Conservation (phyloP, 37 sponge, comb jelly and placozoan species). For the Oscarella lobularis region DNA sequence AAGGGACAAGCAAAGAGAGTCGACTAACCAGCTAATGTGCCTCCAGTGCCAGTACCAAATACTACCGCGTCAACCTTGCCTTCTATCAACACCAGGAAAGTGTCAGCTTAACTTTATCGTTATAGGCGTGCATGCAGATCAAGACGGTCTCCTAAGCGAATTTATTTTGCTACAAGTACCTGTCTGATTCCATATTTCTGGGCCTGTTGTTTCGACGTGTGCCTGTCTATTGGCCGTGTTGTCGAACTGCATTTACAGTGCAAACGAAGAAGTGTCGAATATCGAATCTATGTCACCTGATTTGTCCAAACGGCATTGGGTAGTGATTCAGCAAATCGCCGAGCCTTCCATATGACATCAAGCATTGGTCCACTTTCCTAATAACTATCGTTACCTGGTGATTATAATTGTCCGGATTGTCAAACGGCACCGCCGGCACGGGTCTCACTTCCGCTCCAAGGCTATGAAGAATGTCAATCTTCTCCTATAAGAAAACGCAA, state of each 20-base stretch:
- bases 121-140: background rate
- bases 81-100: slow-evolving; percentile 10
- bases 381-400: slow-evolving; percentile 38
- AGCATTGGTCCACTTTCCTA: background rate
- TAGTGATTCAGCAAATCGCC: slow-evolving; percentile 40
- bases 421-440: slow-evolving; percentile 78
- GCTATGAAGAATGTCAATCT: slow-evolving; percentile 61
- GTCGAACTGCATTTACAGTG: no score
- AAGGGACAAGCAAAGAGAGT: no score
- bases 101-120: background rate
- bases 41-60: slow-evolving; percentile 77
- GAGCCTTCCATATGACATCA: slow-evolving; percentile 26
- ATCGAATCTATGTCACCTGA: slow-evolving; percentile 20
- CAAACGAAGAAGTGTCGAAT: background rate
- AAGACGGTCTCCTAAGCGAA: background rate
- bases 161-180: background rate
- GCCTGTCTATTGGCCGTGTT: slow-evolving; percentile 66
- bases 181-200: slow-evolving; percentile 68
- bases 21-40: slow-evolving; percentile 69
- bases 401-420: slow-evolving; percentile 71
- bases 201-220: slow-evolving; percentile 74
- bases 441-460: slow-evolving; percentile 77
- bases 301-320: slow-evolving; percentile 82
- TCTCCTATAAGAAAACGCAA: slow-evolving; percentile 35
- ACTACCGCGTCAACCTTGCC: slow-evolving; percentile 74